phyloP scores from a whole-genome alignment of 2,888 invertebrate species.

The Chrysopilus asiliformis region DNA sequence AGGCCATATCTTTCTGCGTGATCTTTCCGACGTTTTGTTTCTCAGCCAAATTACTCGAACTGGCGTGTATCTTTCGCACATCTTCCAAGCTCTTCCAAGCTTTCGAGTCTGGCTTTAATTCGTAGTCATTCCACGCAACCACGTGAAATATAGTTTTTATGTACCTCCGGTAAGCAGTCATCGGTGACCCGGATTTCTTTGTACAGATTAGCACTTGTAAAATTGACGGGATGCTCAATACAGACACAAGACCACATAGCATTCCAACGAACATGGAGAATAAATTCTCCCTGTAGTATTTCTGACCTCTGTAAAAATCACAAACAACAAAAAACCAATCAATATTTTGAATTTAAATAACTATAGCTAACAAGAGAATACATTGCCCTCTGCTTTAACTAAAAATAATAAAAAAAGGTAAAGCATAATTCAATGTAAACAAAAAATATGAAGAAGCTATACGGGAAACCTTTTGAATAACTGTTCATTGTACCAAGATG shows the following conservation, averaged over 20 bases:
- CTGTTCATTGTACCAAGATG: conserved; percentile 52
- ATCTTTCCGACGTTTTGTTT: conserved; percentile 42
- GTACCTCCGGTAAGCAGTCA: conserved; percentile 62
- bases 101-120: conserved; percentile 46
- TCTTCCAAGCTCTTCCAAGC: conserved; percentile 54
- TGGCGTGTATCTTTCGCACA: conserved; percentile 53
- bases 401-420: conserved; percentile 2
- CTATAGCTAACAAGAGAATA: neutral
- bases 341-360: too few species aligned
- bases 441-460: neutral
- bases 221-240: conserved; percentile 63
- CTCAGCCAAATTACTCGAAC: conserved; percentile 42
- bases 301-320: conserved; percentile 60
- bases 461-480: conserved; percentile 50
- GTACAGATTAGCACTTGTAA: conserved; percentile 57
- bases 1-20: conserved; percentile 69
- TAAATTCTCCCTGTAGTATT: conserved; percentile 54
- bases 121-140: conserved; percentile 61
- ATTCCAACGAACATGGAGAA: conserved; percentile 58
- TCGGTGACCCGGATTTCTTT: conserved; percentile 49
- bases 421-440: neutral
- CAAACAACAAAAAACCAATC: conserved; percentile 12
- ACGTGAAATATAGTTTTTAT: conserved; percentile 65
- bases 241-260: conserved; percentile 58
- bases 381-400: too few species aligned